Base-by-base conservation (phyloP, 2,888 invertebrate genomes). In the Thereva unica region DNA sequence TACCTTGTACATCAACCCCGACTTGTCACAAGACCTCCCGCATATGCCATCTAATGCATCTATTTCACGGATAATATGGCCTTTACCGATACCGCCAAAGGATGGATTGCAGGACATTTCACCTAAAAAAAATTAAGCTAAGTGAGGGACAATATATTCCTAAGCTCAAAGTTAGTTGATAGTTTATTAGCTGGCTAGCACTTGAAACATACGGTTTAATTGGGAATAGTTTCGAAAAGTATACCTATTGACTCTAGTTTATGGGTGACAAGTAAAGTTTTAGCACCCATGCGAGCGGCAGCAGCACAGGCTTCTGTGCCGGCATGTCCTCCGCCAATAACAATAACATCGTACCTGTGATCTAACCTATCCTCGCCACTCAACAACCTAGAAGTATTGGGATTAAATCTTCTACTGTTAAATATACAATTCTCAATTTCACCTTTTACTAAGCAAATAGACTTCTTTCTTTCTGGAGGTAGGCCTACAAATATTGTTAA, bases 91-190 rank as follows among this genome's bases (percentile, higher is more conserved):
- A 5, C 95, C 95, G 37, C 95, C 95, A 82, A 95, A 95, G 0
- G 93, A 91, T 23, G 95, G 95, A 82, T 95, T 95, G 76, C 95
- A 95, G 0, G 93, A 93, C 95, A 95, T 95, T 81, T 92, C 93
- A 38, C 92, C 90, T 90, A 71, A 68, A 23, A 23, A n/a, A 23
- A 23, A 23, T 23, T 23, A 23, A 23, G 2, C 23, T 23, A 23
- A 23, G 23, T 23, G 23, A 23, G 23, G 1, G 23, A 23, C 23
- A 23, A 23, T 23, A 23, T 23, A 23, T 23, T 23, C 23, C 23
- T 23, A 23, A 23, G 23, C 23, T 23, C 23, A 23, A 23, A 23
- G 23, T 23, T 23, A 23, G 23, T 23, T 23, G 23, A 23, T 23
- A 23, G 23, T 23, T 23, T 23, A 23, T n/a, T 2, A 2, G 38